Conservation (phyloP, 2,113 vertebrate species). For the Corythaeola cristata region DNA sequence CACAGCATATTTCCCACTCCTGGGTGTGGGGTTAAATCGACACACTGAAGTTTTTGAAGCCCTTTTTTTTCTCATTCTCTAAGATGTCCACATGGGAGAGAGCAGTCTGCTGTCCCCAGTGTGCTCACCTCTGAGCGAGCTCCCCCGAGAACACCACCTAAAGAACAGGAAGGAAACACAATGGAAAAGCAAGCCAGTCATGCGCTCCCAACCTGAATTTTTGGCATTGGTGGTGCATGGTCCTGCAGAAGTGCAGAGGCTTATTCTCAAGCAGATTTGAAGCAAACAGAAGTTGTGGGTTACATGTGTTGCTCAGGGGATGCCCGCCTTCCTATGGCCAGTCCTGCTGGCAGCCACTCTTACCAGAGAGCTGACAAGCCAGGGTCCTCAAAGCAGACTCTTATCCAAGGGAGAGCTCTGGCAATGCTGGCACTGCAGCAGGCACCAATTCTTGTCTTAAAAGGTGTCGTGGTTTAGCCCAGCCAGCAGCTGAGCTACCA, state of each 20-base stretch:
- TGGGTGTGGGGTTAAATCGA: background rate
- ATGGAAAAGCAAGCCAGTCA: background rate
- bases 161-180: background rate
- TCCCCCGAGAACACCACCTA: background rate
- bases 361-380: background rate
- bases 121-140: accelerated
- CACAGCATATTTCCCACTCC: background rate
- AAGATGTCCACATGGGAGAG: accelerated
- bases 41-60: background rate
- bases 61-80: background rate
- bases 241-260: background rate
- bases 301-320: background rate
- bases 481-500: too few species aligned
- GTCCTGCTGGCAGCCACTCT: background rate
- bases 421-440: background rate
- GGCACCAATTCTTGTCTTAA: background rate
- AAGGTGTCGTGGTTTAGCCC: background rate
- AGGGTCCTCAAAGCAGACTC: background rate
- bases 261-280: background rate
- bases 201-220: background rate
- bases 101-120: background rate
- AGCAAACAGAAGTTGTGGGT: background rate
- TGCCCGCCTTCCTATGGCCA: too few species aligned
- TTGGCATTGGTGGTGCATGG: background rate
- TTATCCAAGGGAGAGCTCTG: background rate